Conservation (phyloP, 2,888 invertebrate genomes). For the Macrophya alboannulata region DNA sequence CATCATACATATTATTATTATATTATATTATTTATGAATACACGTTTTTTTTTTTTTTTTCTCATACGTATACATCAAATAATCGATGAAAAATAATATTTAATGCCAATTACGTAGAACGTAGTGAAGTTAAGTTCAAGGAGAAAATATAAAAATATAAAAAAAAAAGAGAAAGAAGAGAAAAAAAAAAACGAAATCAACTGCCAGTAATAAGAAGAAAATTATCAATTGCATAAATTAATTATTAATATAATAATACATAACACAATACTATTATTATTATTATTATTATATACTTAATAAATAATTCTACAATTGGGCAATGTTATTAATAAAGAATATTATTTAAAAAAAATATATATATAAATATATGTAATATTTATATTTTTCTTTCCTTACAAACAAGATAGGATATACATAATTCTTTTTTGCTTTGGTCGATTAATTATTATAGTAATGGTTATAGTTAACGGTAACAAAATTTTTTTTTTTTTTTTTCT, state of each 20-base stretch:
- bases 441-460: not conserved
- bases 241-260: constrained; percentile 19
- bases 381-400: not conserved
- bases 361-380: too few relatives aligned
- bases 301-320: constrained; percentile 16
- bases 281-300: constrained; percentile 1
- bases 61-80: not conserved
- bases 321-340: constrained; percentile 39
- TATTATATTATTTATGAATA: constrained; percentile 43
- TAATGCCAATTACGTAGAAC: constrained; percentile 42
- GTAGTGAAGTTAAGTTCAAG: not conserved
- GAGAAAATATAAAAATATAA: not conserved
- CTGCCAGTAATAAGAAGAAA: constrained; percentile 46
- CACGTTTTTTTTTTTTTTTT: not conserved
- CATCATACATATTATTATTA: constrained; percentile 14
- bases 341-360: constrained; percentile 11
- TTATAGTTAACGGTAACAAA: not conserved
- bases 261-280: not conserved
- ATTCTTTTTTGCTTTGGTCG: not conserved
- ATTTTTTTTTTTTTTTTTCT: not conserved
- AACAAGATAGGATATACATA: not conserved
- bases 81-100: constrained; percentile 46
- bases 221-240: not conserved
- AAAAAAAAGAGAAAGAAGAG: not conserved
- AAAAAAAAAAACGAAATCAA: too few relatives aligned